phyloP scores from a whole-genome alignment of 1,140 invertebrate genomes.

The Penaeus vannamei region DNA sequence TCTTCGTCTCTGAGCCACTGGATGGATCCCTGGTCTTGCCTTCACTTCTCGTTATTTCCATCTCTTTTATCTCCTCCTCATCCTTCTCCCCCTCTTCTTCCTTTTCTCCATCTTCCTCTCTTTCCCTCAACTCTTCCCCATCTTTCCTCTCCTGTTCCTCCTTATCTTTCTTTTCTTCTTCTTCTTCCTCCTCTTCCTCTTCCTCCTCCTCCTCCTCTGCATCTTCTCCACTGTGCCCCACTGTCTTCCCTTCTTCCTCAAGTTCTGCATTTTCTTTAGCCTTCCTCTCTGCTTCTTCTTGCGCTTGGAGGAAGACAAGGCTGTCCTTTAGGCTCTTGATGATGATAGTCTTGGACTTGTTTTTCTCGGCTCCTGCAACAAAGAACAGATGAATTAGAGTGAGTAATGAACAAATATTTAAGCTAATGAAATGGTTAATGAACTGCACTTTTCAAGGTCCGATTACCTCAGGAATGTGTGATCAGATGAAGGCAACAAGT shows the following conservation, averaged over 20 bases:
- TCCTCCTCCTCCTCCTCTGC: neutral
- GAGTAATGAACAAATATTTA: neutral
- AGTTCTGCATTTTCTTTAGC: slow-evolving; percentile 28
- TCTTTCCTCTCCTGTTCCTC: neutral
- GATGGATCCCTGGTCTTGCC: neutral
- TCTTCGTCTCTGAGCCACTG: slow-evolving; percentile 10
- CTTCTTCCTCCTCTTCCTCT: neutral
- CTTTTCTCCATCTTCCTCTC: neutral
- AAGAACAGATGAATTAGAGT: too few relatives aligned
- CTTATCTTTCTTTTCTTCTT: neutral
- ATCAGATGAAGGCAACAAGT: too few relatives aligned
- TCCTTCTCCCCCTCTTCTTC: neutral
- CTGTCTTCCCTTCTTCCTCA: neutral
- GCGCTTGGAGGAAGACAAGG: slow-evolving; percentile 54
- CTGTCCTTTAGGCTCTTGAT: slow-evolving; percentile 61
- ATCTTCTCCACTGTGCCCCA: neutral
- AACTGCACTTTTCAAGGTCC: neutral
- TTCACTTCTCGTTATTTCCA: neutral
- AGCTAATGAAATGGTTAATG: neutral
- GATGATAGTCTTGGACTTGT: slow-evolving; percentile 56
- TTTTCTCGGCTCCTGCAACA: slow-evolving; percentile 41
- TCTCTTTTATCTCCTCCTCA: neutral
- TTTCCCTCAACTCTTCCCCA: neutral
- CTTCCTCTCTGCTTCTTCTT: slow-evolving; percentile 52
- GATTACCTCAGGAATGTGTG: too few relatives aligned